phyloP scores from a whole-genome alignment of 1,140 invertebrate species.

The Cardiocondyla obscurior region DNA sequence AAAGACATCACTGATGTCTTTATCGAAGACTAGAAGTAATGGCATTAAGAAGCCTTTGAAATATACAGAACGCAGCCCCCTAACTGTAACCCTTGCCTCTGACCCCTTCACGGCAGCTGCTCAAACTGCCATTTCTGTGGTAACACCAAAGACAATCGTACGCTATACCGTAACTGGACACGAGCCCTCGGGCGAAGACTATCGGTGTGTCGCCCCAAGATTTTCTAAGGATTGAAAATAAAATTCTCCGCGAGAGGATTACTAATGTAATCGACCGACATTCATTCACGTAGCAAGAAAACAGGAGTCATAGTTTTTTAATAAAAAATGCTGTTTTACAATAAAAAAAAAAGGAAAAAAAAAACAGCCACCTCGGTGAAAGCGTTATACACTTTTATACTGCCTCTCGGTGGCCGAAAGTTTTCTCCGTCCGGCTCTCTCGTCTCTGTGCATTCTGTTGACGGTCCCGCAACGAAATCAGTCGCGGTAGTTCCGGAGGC shows the following conservation, averaged over 20 bases:
- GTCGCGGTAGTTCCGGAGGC: background rate
- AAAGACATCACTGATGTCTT: background rate
- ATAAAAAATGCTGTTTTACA: background rate
- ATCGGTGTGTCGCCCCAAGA: conserved; percentile 58
- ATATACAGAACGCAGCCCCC: conserved; percentile 76
- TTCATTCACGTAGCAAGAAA: background rate
- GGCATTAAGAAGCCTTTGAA: conserved; percentile 81
- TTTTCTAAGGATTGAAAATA: conserved; percentile 74
- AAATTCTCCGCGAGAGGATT: conserved; percentile 34
- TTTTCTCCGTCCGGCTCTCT: conserved; percentile 13
- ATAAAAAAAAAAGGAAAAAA: no score
- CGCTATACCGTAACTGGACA: conserved; percentile 76
- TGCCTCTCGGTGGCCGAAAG: background rate
- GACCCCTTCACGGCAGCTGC: conserved; percentile 66
- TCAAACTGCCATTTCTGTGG: conserved; percentile 2
- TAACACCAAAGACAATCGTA: conserved; percentile 51
- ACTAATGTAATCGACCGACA: no score
- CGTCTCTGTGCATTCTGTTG: background rate
- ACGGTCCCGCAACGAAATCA: conserved; percentile 7
- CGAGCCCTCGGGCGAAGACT: conserved; percentile 64
- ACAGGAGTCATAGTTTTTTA: background rate
- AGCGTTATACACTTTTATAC: no score
- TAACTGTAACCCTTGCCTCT: conserved; percentile 77
- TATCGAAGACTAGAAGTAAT: conserved; percentile 78
- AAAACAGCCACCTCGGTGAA: no score